Evolutionary conservation across 2,797 vertebrate genomes (phyloP), one percentile per base, ranked within the genome.

Genomic region (Eulemur rubriventer): DNA sequence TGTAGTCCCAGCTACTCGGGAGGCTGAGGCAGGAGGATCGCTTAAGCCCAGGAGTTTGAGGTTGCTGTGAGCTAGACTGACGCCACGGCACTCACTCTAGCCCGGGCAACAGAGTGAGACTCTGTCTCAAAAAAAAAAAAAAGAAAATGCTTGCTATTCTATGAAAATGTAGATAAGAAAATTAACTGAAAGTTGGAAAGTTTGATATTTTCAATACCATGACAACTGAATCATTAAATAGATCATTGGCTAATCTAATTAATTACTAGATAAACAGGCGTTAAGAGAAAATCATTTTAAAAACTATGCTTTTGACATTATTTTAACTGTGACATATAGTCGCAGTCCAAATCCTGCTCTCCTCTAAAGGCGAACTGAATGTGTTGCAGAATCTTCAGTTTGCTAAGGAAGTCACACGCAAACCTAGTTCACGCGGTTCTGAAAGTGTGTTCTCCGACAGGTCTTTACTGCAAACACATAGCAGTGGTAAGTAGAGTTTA

Each of bases 401-500:
- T 59, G 46, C 81, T 65, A 28, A 91, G 94, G 28, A 93, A 63
- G 16, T 91, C 30, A 16, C 84, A 2, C 28, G 18, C 59, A 96
- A 55, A 84, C 18, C 26, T 69, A 78, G 81, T 82, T 38, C 14
- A 38, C 70, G 41, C 1, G 17, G 59, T 43, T 89, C 80, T 84
- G n/a, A 50, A 85, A 88, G 46, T 79, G 80, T 94, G 72, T 69
- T 86, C 55, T 92, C 55, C 88, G 81, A 93, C 30, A 84, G 12
- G 55, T 93, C 61, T 90, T 91, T 86, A 67, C 57, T 79, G 30
- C 67, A 96, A 91, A 79, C 57, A 63, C 20, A 20, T 18, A 80
- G 75, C 89, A 73, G 69, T 48, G 91, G 92, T 76, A 76, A 78
- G 85, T 79, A 76, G 75, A 88, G 92, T 92, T 75, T 94, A 96